Evolutionary conservation across 2,797 vertebrate species (phyloP).

Genomic region (Leucoraja ocellata): DNA sequence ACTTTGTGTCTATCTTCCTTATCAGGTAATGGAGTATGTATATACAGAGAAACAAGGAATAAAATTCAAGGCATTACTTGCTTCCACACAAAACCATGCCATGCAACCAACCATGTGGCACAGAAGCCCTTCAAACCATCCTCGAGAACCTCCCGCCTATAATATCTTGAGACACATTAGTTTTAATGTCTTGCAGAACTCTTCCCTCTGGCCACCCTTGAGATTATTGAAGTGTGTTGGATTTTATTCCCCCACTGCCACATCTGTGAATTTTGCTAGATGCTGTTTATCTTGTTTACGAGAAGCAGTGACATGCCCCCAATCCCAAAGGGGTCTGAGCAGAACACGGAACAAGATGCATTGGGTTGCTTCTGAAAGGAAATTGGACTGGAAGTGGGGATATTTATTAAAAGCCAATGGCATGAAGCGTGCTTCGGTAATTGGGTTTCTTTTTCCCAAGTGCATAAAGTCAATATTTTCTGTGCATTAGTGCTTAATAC

Average conservation of each 20-base stretch:
- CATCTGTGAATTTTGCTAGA: not conserved
- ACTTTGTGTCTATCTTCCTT: too few species aligned
- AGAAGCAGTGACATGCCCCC: not conserved
- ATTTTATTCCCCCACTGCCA: not conserved
- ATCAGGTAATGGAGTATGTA: not conserved
- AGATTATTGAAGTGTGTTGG: not conserved
- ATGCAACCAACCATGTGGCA: not conserved
- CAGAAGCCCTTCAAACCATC: not conserved
- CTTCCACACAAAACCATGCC: not conserved
- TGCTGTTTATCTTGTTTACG: not conserved
- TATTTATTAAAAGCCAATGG: not conserved
- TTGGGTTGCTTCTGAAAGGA: not conserved
- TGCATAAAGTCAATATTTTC: conserved; percentile 27
- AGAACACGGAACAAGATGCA: not conserved
- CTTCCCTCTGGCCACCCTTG: not conserved
- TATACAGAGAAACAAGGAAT: not conserved
- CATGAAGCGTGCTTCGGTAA: not conserved
- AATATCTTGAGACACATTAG: not conserved
- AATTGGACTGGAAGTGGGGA: not conserved
- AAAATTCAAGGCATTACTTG: not conserved
- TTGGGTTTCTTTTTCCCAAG: conserved; percentile 12
- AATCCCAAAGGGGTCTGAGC: not conserved
- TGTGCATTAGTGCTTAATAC: not conserved
- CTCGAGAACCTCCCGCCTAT: not conserved
- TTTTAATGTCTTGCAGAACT: not conserved